Evolutionary conservation across 2,113 vertebrate genomes (phyloP), one percentile per base, ranked within the genome.

Genomic region (Mus spicilegus): DNA sequence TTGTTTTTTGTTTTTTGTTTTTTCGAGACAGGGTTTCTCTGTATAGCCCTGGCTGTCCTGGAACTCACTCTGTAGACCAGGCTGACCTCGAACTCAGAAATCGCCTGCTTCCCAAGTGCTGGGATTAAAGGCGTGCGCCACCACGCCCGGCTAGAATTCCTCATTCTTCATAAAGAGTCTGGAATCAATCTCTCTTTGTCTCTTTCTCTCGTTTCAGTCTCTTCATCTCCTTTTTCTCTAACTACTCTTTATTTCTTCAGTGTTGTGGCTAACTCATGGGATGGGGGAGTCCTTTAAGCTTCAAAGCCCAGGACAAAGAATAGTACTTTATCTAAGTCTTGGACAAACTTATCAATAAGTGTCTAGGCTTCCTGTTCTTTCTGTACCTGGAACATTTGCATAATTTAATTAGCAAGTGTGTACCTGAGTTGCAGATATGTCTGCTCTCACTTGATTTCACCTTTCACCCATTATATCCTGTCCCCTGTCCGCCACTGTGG

Each of bases 211-310:
- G 36, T 54, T 49, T 54, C 24, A 9, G 16, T 36, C n/a, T 70
- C 91, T 86, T 81, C 33, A 5, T 69, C 87, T 96, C 36, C 12
- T 5, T 88, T 87, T 90, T 54, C 36, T 93, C 80, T 85, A 49
- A 89, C 65, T 46, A 24, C 54, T n/a, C 56, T 90, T 94, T 84
- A 61, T n/a, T 75, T 69, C n/a, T 24, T 90, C 80, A 42, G 14
- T 75, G 16, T 77, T 0, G 6, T 16, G 56, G 73, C 65, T n/a
- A 22, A 75, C 5, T 72, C 85, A 65, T 10, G n/a, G 42, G 26
- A 30, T 30, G 51, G 51, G 33, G 46, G 90, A 81, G 91, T 95
- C 93, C 28, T 96, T 88, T 93, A 90, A 73, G 26, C 85, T 85
- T 90, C 70, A 92, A 94, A 97, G 49, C 72, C 85, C 42, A 51